Evolutionary conservation across 2,113 vertebrate species (phyloP).

Genomic region (Acrocephalus kingi): DNA sequence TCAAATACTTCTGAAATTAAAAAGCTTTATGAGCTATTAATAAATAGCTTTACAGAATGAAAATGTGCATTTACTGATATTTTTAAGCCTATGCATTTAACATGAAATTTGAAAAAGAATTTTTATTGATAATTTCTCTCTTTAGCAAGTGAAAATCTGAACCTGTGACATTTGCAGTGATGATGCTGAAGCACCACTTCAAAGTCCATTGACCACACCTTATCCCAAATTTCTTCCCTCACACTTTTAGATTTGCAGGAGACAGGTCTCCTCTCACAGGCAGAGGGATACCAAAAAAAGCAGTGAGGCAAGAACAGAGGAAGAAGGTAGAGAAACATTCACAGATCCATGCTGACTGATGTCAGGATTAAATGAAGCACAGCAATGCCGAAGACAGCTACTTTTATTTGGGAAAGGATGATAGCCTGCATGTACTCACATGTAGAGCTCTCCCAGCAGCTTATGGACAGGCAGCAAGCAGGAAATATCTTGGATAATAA

Average conservation of each 20-base stretch:
- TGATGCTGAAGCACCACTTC: neutral
- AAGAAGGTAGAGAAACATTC: neutral
- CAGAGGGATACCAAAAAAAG: neutral
- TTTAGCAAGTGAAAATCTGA: neutral
- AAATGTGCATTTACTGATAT: neutral
- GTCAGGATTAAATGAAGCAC: neutral
- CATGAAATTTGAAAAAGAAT: neutral
- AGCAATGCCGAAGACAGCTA: neutral
- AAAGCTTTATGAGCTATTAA: neutral
- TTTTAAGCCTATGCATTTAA: neutral
- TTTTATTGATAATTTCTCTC: neutral
- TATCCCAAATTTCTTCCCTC: neutral
- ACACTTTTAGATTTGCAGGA: neutral
- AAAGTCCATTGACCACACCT: neutral
- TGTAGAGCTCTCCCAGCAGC: conserved; percentile 89
- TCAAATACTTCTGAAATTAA: neutral
- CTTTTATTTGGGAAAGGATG: neutral
- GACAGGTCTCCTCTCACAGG: neutral
- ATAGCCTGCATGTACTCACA: conserved; percentile 74
- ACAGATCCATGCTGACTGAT: neutral
- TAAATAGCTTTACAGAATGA: neutral
- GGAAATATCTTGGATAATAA: conserved; percentile 95
- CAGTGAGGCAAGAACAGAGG: neutral
- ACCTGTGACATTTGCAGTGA: neutral
- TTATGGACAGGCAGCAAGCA: conserved; percentile 95